phyloP scores from a whole-genome alignment of 2,113 vertebrate genomes.

The Gracilinanus agilis region DNA sequence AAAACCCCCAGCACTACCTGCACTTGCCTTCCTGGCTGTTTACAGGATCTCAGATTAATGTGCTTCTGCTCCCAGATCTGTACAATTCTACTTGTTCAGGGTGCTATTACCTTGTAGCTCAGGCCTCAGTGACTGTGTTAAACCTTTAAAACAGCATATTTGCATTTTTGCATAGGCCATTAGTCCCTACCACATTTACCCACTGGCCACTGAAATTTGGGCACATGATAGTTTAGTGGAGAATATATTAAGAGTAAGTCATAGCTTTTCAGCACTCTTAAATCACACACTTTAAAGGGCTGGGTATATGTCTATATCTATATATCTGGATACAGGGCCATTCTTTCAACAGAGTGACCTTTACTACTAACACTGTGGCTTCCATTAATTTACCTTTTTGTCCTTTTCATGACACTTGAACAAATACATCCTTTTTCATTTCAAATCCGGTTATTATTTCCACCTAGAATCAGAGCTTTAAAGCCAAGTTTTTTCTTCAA shows the following conservation, averaged over 20 bases:
- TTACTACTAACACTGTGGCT: neutral
- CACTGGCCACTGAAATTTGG: neutral
- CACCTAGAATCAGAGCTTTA: conserved; percentile 26
- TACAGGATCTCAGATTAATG: neutral
- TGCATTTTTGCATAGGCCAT: neutral
- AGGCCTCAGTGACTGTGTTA: neutral
- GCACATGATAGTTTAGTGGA: neutral
- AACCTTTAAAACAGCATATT: neutral
- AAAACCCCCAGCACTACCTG: neutral
- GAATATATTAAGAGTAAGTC: neutral
- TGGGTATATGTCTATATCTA: neutral
- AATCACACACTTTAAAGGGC: conserved; percentile 6
- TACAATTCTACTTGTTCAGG: neutral
- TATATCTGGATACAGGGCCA: neutral
- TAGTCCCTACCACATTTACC: neutral
- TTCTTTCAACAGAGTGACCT: neutral
- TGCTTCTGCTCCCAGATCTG: neutral
- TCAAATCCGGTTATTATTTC: neutral
- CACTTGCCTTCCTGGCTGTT: neutral
- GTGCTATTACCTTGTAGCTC: neutral
- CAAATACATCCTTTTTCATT: neutral
- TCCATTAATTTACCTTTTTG: neutral
- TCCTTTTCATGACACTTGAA: neutral
- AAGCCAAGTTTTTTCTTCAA: neutral
- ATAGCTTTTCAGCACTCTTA: neutral